Evolutionary conservation across 2,888 invertebrate species (phyloP).

Genomic region (Andrena trimmerana): DNA sequence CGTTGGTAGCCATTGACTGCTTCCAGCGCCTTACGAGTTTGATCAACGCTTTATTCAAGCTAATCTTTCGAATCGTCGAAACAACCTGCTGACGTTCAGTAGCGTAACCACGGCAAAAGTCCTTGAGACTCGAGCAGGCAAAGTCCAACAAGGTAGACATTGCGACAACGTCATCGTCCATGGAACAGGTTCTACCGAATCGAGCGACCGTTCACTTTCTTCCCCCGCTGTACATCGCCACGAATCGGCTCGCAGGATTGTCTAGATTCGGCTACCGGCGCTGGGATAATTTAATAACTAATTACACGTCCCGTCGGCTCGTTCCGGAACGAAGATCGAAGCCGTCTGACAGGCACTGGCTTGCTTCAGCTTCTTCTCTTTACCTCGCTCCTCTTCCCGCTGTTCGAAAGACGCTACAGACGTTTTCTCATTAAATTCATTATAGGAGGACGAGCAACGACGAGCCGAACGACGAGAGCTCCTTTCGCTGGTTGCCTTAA

Average conservation of each 20-base stretch:
- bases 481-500: slow-evolving; percentile 51
- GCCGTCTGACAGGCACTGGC: slow-evolving; percentile 16
- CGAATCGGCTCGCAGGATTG: slow-evolving; percentile 24
- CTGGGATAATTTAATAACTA: slow-evolving; percentile 57
- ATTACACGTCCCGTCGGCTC: slow-evolving; percentile 53
- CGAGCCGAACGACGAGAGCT: slow-evolving; percentile 1
- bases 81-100: slow-evolving; percentile 10
- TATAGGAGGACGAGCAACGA: slow-evolving; percentile 62
- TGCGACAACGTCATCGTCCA: slow-evolving; percentile 25
- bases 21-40: too few species aligned
- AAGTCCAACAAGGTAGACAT: slow-evolving; percentile 1
- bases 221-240: slow-evolving; percentile 4
- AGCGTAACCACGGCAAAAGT: slow-evolving; percentile 14
- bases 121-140: not conserved
- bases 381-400: slow-evolving; percentile 27
- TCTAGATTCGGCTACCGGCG: slow-evolving; percentile 32
- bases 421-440: slow-evolving; percentile 70
- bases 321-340: slow-evolving; percentile 25
- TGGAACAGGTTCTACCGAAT: slow-evolving; percentile 5
- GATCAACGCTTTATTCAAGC: not conserved
- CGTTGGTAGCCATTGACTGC: too few species aligned
- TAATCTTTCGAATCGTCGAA: slow-evolving; percentile 13
- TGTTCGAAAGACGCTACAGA: slow-evolving; percentile 45
- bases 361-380: slow-evolving; percentile 4
- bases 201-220: slow-evolving; percentile 2